phyloP scores from a whole-genome alignment of 2,888 invertebrate genomes.

The Drosophila tripunctata region DNA sequence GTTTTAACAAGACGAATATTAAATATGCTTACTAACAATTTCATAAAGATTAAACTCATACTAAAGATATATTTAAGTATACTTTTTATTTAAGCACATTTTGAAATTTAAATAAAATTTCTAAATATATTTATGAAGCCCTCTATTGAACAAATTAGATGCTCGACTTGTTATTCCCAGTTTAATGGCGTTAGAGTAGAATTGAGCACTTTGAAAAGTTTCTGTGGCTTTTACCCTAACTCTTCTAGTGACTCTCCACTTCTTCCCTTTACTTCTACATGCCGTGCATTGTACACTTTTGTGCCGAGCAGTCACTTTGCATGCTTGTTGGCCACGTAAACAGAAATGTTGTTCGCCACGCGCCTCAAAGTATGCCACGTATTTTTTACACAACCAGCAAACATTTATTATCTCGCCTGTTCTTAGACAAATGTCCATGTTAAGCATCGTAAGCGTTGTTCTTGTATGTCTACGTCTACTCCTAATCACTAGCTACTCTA shows the following conservation, averaged over 20 bases:
- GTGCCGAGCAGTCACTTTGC: slow-evolving; percentile 47
- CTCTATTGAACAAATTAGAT: not conserved
- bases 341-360: slow-evolving; percentile 55
- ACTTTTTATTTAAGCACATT: no score
- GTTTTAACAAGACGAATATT: not conserved
- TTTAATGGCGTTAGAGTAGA: not conserved
- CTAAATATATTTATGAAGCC: no score
- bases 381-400: slow-evolving; percentile 44
- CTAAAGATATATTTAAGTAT: no score
- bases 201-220: slow-evolving; percentile 47
- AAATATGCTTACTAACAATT: not conserved
- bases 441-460: slow-evolving; percentile 51
- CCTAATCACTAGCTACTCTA: not conserved
- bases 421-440: slow-evolving; percentile 60
- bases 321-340: slow-evolving; percentile 63
- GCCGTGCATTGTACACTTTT: slow-evolving; percentile 13
- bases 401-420: slow-evolving; percentile 54
- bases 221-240: slow-evolving; percentile 20
- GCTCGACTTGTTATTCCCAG: not conserved
- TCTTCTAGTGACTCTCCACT: not conserved
- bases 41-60: no score
- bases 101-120: not conserved
- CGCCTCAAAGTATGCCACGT: slow-evolving; percentile 55
- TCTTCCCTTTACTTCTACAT: not conserved
- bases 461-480: not conserved